These are phyloP conservation scores for Zhuqinia jingwanae DNA, from an alignment of 2,888 invertebrate species.

Conservation along the genomic window DNA sequence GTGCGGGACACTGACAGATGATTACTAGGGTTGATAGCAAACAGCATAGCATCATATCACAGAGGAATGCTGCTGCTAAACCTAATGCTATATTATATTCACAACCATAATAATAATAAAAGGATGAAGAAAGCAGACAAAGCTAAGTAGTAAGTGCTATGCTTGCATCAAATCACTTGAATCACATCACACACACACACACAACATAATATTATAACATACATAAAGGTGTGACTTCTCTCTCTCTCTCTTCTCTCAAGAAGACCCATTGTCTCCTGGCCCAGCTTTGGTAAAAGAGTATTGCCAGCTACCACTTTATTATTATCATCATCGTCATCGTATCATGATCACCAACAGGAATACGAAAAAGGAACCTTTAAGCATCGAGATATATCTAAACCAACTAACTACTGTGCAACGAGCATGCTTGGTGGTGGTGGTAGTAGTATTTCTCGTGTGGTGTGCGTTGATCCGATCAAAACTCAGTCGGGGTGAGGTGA, in stretches of 20 bases:
- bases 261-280: conserved; percentile 73
- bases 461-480: background rate
- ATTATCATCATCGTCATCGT: no score
- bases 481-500: conserved; percentile 41
- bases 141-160: no score
- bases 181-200: no score
- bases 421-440: background rate
- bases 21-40: conserved; percentile 64
- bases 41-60: no score
- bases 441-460: no score
- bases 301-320: conserved; percentile 58
- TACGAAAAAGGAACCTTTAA: conserved; percentile 61
- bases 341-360: no score
- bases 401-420: conserved; percentile 30
- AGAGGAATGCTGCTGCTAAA: conserved; percentile 62
- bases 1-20: conserved; percentile 77
- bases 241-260: no score
- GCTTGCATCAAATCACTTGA: no score
- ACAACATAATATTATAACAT: no score
- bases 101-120: background rate
- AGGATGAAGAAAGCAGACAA: conserved; percentile 33
- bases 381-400: no score
- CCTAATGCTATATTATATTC: conserved; percentile 71
- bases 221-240: conserved; percentile 69
- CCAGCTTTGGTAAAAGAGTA: no score